A percentile compares a stretch with the other conserved stretches of the same genome.
Evolutionary conservation across 2,797 vertebrate genomes (phyloP).

Genomic region (Kryptolebias ocellatus): DNA sequence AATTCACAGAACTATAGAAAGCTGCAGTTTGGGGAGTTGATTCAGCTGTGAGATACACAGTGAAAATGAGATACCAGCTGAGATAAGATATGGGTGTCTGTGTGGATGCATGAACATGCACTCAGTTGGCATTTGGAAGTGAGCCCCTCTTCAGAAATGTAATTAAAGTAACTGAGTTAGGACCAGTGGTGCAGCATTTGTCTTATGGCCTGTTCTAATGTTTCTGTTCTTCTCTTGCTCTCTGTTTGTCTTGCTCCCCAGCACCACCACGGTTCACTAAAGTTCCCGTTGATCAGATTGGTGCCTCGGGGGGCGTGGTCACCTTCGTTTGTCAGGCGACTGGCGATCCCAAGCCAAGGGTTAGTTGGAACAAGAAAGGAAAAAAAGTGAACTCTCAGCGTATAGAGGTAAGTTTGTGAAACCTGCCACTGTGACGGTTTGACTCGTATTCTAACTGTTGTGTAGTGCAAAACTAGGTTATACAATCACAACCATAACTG

Average conservation of each 20-base stretch:
- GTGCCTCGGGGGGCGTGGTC: constrained; percentile 94
- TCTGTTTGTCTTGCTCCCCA: constrained; percentile 8
- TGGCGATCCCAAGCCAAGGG: constrained; percentile 92
- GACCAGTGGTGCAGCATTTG: constrained; percentile 16
- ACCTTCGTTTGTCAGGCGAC: constrained; percentile 96
- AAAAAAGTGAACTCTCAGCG: constrained; percentile 97
- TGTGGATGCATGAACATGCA: constrained; percentile 9
- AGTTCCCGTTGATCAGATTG: constrained; percentile 93
- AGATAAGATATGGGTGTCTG: constrained; percentile 11
- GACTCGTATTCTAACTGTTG: not conserved
- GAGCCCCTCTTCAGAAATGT: constrained; percentile 46
- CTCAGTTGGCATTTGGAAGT: constrained; percentile 22
- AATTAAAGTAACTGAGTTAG: constrained; percentile 54
- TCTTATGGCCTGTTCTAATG: constrained; percentile 24
- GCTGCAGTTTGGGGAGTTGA: constrained; percentile 1
- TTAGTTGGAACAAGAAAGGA: constrained; percentile 98
- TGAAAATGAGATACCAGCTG: constrained; percentile 23
- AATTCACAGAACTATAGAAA: constrained; percentile 14
- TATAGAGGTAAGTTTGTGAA: constrained; percentile 88
- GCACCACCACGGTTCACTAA: constrained; percentile 87
- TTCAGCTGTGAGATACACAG: constrained; percentile 5
- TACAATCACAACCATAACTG: constrained; percentile 3
- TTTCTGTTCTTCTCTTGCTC: constrained; percentile 1
- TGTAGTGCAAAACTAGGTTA: not conserved
- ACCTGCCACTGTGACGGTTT: not conserved